These are phyloP conservation scores for Chlorops oryzae DNA, from an alignment of 1,140 invertebrate species.

Conservation along the genomic window DNA sequence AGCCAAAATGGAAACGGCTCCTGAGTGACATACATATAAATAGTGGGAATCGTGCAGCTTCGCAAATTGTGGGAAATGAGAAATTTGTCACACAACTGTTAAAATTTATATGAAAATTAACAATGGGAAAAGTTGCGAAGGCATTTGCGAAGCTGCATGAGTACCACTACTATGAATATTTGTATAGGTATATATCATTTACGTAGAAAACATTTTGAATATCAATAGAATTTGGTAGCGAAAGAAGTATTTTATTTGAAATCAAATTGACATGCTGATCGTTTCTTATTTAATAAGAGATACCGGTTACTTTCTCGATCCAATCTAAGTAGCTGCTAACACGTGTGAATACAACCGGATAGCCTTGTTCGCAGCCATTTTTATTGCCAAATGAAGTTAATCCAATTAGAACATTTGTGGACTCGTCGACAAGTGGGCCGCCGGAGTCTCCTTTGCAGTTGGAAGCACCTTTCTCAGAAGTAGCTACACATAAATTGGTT, in stretches of 20 bases:
- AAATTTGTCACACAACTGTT: no score
- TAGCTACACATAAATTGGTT: conserved; percentile 34
- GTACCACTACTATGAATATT: no score
- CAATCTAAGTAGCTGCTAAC: conserved; percentile 52
- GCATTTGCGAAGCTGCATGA: no score
- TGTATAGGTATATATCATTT: no score
- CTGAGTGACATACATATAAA: no score
- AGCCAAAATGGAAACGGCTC: no score
- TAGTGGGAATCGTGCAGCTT: no score
- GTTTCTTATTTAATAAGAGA: conserved; percentile 14
- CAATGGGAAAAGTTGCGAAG: no score
- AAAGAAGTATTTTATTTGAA: background rate
- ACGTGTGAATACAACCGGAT: conserved; percentile 52
- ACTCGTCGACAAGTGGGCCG: conserved; percentile 46
- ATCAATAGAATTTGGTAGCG: no score
- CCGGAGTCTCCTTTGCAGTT: conserved; percentile 50
- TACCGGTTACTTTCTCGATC: conserved; percentile 46
- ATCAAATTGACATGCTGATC: background rate
- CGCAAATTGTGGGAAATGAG: no score
- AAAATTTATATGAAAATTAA: no score
- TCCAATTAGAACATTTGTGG: conserved; percentile 43
- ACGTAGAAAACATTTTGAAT: no score
- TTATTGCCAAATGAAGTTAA: conserved; percentile 52
- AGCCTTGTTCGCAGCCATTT: conserved; percentile 50
- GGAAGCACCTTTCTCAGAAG: conserved; percentile 23